These are phyloP conservation scores for Denticeps clupeoides DNA, from an alignment of 2,797 vertebrate species.

Conservation along the genomic window DNA sequence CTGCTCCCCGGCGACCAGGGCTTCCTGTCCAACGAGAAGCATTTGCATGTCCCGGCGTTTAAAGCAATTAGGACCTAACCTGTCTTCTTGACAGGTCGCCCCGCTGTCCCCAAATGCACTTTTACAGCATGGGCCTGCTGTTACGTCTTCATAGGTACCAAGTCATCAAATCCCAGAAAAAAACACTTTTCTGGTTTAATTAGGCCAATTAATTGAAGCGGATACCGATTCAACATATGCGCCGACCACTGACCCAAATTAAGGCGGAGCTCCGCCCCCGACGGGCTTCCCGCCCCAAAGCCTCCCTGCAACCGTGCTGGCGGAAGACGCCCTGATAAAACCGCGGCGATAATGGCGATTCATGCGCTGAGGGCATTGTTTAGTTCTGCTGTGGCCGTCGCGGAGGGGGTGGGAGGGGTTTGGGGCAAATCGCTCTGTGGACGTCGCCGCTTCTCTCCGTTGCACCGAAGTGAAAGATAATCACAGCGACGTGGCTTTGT, in stretches of 20 bases:
- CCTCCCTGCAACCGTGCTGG: slow-evolving; percentile 44
- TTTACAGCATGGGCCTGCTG: neutral
- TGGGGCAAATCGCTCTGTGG: neutral
- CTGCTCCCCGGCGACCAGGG: slow-evolving; percentile 21
- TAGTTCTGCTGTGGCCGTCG: slow-evolving; percentile 26
- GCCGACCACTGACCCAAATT: slow-evolving; percentile 62
- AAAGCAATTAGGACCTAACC: slow-evolving; percentile 46
- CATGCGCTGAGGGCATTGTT: slow-evolving; percentile 44
- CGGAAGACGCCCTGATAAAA: slow-evolving; percentile 55
- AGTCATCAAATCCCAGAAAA: too few species aligned
- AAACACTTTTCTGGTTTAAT: slow-evolving; percentile 41
- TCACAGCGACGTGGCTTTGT: neutral
- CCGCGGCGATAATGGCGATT: slow-evolving; percentile 58
- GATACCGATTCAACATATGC: slow-evolving; percentile 53
- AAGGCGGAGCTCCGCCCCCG: slow-evolving; percentile 37
- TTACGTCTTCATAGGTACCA: too few species aligned
- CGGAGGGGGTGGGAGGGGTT: too few species aligned
- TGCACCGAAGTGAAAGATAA: slow-evolving; percentile 28
- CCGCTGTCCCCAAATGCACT: slow-evolving; percentile 40
- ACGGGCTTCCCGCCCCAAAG: slow-evolving; percentile 39
- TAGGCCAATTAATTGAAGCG: slow-evolving; percentile 62
- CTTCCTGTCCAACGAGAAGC: slow-evolving; percentile 28
- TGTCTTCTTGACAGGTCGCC: slow-evolving; percentile 50
- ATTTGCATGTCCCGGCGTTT: slow-evolving; percentile 42
- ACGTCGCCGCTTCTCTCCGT: slow-evolving; percentile 8